Evolutionary conservation across 1,140 invertebrate species (phyloP), one percentile per base, ranked within the genome.

Genomic region (Saccostrea cuccullata): DNA sequence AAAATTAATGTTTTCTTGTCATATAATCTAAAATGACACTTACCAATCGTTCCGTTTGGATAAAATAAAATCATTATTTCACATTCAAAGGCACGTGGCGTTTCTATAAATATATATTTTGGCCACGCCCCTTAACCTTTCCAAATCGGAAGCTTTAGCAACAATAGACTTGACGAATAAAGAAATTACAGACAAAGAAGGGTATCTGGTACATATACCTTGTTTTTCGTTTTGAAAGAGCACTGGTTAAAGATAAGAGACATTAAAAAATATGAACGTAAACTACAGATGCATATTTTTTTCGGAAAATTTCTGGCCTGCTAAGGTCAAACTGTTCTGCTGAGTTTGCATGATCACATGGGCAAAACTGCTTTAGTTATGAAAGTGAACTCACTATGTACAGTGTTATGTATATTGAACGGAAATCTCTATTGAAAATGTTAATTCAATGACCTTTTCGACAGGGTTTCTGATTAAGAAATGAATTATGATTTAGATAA

Each of bases 121-220:
- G 70, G 12, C 70, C 26, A 77, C 70, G 70, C 70, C 70, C 26
- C 70, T 77, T 77, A 77, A 36, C 70, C 30, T 77, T 77, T 77
- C 70, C 70, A 77, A 77, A 77, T 77, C 70, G 70, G 70, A 77
- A 77, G 70, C 26, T 36, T 77, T 77, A 64, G n/a, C n/a, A 17
- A 64, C 58, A 64, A 60, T 60, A 60, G 58, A 60, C 13, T 17
- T 17, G 58, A 60, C 17, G 26, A 77, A 13, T 30, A 30, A 17
- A 26, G 26, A 36, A 77, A 30, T 30, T 2, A 13, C 13, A 77
- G 70, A 77, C 70, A 77, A 77, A 77, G 70, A 77, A 77, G 70
- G 70, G 23, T 36, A 13, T 30, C 30, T 26, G 70, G 70, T 77
- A 26, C 70, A 77, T 30, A 77, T 9, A 26, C 70, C 70, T 30